phyloP scores from a whole-genome alignment of 2,113 vertebrate species.

The Varanus salvator region DNA sequence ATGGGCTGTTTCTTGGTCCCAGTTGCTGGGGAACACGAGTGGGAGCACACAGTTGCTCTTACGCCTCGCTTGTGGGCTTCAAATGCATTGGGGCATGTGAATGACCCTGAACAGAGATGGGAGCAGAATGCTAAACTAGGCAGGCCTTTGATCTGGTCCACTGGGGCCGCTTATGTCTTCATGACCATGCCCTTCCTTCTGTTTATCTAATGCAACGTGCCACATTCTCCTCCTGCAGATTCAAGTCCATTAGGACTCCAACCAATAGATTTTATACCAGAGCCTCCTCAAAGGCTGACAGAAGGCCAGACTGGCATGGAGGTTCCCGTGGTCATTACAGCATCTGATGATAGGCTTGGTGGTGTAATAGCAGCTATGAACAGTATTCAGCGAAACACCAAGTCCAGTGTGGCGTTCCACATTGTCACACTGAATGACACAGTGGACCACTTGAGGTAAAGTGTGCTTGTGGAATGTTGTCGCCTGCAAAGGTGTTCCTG shows the following conservation, averaged over 20 bases:
- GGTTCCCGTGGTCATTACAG: constrained; percentile 91
- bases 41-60: background rate
- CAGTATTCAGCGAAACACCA: constrained; percentile 90
- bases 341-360: constrained; percentile 90
- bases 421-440: constrained; percentile 93
- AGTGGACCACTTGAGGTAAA: constrained; percentile 89
- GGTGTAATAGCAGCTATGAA: constrained; percentile 92
- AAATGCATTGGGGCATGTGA: background rate
- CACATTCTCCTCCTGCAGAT: constrained; percentile 76
- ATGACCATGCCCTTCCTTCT: background rate
- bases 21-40: background rate
- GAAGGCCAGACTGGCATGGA: constrained; percentile 77
- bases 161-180: background rate
- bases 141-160: background rate
- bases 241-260: constrained; percentile 80
- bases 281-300: constrained; percentile 64
- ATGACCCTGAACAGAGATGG: background rate
- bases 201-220: background rate
- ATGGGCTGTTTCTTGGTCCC: background rate
- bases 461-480: background rate
- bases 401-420: constrained; percentile 88
- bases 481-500: background rate
- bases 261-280: constrained; percentile 85
- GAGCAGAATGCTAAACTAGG: background rate
- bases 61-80: background rate